Evolutionary conservation across 92 coral and sea anemone species (phyloP), one percentile per base, ranked within the genome.

Genomic region (Meandrina meandrites): DNA sequence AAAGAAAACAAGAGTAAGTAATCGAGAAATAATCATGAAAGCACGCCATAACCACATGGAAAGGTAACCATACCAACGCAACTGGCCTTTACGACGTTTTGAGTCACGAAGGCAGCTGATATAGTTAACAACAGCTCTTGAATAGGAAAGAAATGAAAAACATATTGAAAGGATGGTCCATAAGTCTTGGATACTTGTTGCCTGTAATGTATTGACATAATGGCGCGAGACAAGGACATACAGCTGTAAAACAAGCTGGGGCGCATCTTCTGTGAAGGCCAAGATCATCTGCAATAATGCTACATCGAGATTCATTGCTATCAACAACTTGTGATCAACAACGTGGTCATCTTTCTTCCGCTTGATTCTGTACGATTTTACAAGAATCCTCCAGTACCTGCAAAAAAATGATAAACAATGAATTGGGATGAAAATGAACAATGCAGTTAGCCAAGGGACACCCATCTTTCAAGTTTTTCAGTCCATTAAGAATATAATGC

Each of bases 261-360:
- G 98, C 1, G 94, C 96, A 51, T 94, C 98, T 77, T 94, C 98
- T 31, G 98, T 94, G 67, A 94, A 94, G 28, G 98, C 98, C 16
- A 94, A 79, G 32, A 94, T 93, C 98, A 94, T 94, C 74, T 94
- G 98, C 48, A 94, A 79, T 92, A 94, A 87, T 8, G 90, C 93
- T 37, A 78, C 36, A 75, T 94, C 98, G 0, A 94, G 92, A 78
- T 94, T 93, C 90, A 93, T 88, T 6, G 98, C 89, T 31, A 94
- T 89, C 72, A 82, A 90, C n/a, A 93, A 72, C 80, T 94, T 67
- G 90, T 91, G 89, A 66, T 91, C 93, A 40, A 45, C 70, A 28
- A 93, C 86, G 1, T 84, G 80, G 35, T 67, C 40, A 24, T 37
- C 78, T 82, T 85, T 84, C 79, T 93, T 89, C 88, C 88, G 89